phyloP scores from a whole-genome alignment of 2,888 invertebrate species.

The Plagodis dolabraria region DNA sequence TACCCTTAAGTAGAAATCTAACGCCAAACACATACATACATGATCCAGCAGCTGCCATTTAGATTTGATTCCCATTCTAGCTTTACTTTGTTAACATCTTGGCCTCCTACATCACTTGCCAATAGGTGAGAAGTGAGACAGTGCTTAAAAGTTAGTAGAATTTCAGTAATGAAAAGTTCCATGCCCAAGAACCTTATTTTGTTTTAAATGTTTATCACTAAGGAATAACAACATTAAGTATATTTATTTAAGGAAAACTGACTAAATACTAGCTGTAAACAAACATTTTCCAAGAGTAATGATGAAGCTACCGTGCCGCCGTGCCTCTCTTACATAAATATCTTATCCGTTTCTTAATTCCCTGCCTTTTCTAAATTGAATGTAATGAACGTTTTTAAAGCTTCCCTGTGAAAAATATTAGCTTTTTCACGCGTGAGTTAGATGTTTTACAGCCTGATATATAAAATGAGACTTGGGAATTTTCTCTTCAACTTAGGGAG shows the following conservation, averaged over 20 bases:
- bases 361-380: constrained; percentile 51
- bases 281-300: constrained; percentile 10
- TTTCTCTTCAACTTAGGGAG: constrained; percentile 44
- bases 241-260: background rate
- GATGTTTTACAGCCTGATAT: constrained; percentile 53
- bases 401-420: constrained; percentile 58
- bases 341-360: constrained; percentile 36
- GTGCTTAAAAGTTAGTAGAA: too few species aligned
- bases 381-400: constrained; percentile 59
- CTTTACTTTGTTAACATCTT: too few species aligned
- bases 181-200: too few species aligned
- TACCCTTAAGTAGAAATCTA: too few species aligned
- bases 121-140: too few species aligned
- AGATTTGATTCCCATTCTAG: too few species aligned
- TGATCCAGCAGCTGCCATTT: too few species aligned
- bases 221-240: too few species aligned
- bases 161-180: too few species aligned
- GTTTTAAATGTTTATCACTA: too few species aligned
- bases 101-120: too few species aligned
- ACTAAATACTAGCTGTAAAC: background rate
- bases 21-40: too few species aligned
- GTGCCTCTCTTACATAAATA: constrained; percentile 21
- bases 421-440: constrained; percentile 59
- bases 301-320: constrained; percentile 4
- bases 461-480: constrained; percentile 53